Base-by-base conservation (phyloP, 2,797 vertebrate species). In the Vultur gryphus region DNA sequence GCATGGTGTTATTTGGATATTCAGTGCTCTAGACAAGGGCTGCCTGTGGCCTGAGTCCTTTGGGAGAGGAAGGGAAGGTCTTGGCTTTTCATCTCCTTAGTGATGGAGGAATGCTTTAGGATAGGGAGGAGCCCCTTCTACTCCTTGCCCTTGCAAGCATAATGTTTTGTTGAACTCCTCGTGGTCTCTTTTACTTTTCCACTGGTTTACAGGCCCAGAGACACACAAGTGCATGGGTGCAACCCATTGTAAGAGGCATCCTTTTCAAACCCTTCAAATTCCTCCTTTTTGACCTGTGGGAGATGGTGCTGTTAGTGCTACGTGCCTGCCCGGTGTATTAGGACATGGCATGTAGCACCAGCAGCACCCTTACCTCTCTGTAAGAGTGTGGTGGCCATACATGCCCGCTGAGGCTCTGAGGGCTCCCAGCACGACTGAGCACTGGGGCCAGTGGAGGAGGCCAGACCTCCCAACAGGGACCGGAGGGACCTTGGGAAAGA, bases 271-370 rank as follows among this genome's bases (percentile, higher is more conserved):
- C 2, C 1, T 21, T 66, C 33, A 14, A 49, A 65, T 77, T 72
- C 26, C 14, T 61, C 26, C 29, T 79, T 87, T 92, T n/a, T 13
- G 29, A 49, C 26, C 31, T 19, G 33, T 35, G 54, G 18, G 44
- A 65, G 41, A 31, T 4, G 20, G 9, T 52, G 49, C 19, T 71
- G 57, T 19, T 18, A 41, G 41, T 49, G 66, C 10, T 43, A 6
- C 0, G 0, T 52, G 20, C 26, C 49, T 59, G 18, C 58, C n/a
- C 0, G 0, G 7, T 48, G 31, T 44, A 15, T 43, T 33, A 70
- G n/a, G 26, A 43, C 20, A 21, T 15, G 18, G 29, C 20, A 48
- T 0, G 4, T 20, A 67, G 46, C 18, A 55, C 29, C 28, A 71
- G 33, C 29, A 82, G 14, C 19, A 37, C 8, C 18, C 20, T 72